These are phyloP conservation scores for Ptyas mucosa DNA, from an alignment of 2,113 vertebrate genomes.

Conservation along the genomic window DNA sequence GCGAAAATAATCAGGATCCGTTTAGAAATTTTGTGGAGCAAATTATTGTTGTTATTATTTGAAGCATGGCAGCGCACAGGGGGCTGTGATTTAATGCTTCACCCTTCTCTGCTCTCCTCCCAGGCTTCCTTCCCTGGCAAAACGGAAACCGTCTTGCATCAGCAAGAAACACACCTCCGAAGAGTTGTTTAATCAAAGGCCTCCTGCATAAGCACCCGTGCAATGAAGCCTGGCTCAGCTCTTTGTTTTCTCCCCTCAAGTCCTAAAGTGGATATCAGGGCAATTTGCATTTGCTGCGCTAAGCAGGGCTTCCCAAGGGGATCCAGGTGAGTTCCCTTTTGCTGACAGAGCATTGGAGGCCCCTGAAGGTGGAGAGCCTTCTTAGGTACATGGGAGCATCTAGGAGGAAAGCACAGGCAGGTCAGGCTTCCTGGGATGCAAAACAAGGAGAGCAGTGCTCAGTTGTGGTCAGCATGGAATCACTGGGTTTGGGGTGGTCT, in stretches of 20 bases:
- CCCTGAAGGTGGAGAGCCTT: no score
- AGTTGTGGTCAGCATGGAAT: neutral
- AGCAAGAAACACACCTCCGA: neutral
- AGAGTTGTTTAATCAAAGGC: neutral
- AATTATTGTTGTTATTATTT: neutral
- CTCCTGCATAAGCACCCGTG: neutral
- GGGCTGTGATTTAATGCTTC: neutral
- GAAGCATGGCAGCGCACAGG: accelerated
- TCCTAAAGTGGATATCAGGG: neutral
- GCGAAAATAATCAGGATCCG: conserved; percentile 50
- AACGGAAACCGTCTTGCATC: neutral
- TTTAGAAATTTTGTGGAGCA: conserved; percentile 17
- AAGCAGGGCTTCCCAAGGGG: neutral
- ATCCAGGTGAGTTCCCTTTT: neutral
- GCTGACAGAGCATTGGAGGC: neutral
- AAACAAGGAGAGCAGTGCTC: neutral
- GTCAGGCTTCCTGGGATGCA: neutral
- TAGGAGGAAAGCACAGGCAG: neutral
- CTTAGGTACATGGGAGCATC: neutral
- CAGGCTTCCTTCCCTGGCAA: neutral
- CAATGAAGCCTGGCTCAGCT: no score
- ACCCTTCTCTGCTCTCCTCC: neutral
- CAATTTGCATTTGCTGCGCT: neutral
- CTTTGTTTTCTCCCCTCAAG: neutral
- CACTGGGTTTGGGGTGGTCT: neutral